These are phyloP conservation scores for Diplodus puntazzo DNA, from an alignment of 2,797 vertebrate species.

Conservation along the genomic window DNA sequence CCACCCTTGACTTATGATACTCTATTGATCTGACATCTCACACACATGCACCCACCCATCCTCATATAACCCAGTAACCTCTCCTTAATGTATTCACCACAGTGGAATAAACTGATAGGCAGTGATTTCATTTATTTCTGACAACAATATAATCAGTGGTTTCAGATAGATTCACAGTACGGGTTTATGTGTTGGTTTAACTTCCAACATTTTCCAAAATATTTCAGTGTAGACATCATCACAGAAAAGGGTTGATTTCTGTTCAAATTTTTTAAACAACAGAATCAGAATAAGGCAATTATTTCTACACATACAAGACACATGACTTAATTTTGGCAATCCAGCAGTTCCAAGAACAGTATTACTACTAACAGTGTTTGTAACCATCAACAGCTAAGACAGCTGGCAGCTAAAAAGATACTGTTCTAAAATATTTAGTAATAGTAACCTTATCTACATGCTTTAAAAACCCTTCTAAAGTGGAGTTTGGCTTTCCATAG, in stretches of 20 bases:
- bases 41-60: slow-evolving; percentile 9
- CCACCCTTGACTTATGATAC: slow-evolving; percentile 51
- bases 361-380: no score
- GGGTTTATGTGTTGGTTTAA: background rate
- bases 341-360: background rate
- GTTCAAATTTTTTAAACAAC: no score
- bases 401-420: no score
- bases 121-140: background rate
- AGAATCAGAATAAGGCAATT: slow-evolving; percentile 1
- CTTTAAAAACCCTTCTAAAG: no score
- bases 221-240: background rate
- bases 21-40: slow-evolving; percentile 64
- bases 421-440: no score
- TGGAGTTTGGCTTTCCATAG: no score
- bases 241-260: background rate
- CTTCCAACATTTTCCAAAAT: background rate
- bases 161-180: background rate
- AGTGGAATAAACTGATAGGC: slow-evolving; percentile 19
- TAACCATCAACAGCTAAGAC: no score
- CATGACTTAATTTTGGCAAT: background rate
- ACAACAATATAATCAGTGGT: slow-evolving; percentile 6
- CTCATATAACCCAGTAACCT: slow-evolving; percentile 34
- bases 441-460: no score
- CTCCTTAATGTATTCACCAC: slow-evolving; percentile 22
- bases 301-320: background rate